phyloP scores from a whole-genome alignment of 2,888 invertebrate species.

The Metacarcinus magister region DNA sequence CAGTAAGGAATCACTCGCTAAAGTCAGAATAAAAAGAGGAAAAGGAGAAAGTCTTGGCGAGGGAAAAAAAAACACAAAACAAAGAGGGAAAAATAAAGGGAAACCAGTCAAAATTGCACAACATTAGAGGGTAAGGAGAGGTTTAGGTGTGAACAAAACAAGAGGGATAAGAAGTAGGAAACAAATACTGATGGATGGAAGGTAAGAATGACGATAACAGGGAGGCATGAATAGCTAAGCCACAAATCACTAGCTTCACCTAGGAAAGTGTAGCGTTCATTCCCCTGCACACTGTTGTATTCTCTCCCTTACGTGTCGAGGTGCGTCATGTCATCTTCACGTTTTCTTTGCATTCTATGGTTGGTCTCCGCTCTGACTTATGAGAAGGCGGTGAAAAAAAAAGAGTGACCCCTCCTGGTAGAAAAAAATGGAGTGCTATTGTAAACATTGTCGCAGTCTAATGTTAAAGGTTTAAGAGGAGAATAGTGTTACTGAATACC shows the following conservation, averaged over 20 bases:
- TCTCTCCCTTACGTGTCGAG: background rate
- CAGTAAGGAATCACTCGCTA: background rate
- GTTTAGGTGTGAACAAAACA: conserved; percentile 29
- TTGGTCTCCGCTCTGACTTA: background rate
- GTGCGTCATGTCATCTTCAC: background rate
- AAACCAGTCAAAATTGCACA: background rate
- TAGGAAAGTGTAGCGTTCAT: background rate
- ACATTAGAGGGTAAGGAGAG: conserved; percentile 4
- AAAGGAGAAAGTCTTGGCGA: background rate
- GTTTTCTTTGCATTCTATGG: background rate
- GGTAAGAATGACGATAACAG: conserved; percentile 28
- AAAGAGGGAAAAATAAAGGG: background rate
- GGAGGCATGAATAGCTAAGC: conserved; percentile 11
- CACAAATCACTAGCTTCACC: background rate
- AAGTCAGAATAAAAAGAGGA: background rate
- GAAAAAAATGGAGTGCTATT: background rate
- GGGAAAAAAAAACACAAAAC: background rate
- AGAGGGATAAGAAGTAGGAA: background rate
- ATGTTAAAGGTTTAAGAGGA: background rate
- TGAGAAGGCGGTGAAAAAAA: background rate
- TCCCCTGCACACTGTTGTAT: background rate
- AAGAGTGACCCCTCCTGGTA: background rate
- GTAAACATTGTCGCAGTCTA: background rate
- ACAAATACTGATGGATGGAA: conserved; percentile 34
- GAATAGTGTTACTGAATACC: background rate